Evolutionary conservation across 2,113 vertebrate genomes (phyloP).

Genomic region (Excalfactoria chinensis): DNA sequence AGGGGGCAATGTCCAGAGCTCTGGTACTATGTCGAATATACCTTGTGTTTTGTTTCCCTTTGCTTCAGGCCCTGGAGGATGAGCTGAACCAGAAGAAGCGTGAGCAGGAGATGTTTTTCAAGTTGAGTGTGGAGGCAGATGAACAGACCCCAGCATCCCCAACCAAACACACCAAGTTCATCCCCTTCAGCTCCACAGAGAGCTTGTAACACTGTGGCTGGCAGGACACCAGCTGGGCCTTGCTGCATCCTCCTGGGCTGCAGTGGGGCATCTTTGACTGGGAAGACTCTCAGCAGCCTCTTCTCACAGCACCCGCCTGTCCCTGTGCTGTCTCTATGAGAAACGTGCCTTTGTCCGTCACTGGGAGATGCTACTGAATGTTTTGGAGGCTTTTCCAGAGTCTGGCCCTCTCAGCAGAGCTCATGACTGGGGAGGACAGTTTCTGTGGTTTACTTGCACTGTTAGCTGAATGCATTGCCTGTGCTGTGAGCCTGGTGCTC

Average conservation of each 20-base stretch:
- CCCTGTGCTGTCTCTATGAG: neutral
- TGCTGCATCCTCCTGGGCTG: constrained; percentile 29
- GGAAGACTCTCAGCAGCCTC: neutral
- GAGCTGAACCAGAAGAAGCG: constrained; percentile 88
- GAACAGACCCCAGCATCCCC: constrained; percentile 80
- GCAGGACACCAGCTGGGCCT: neutral
- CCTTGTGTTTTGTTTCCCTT: neutral
- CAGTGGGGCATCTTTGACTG: neutral
- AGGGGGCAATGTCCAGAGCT: neutral
- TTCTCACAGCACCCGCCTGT: neutral
- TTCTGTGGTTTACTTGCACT: neutral
- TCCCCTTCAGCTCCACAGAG: constrained; percentile 84
- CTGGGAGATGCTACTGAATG: neutral
- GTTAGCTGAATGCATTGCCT: neutral
- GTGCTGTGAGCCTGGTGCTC: neutral
- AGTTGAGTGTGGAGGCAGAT: constrained; percentile 77
- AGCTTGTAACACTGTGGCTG: constrained; percentile 49
- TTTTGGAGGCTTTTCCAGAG: neutral
- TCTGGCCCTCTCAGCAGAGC: neutral
- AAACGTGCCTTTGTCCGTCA: neutral
- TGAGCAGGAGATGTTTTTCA: constrained; percentile 95
- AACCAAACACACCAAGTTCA: constrained; percentile 86
- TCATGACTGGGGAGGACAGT: neutral
- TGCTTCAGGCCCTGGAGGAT: constrained; percentile 88
- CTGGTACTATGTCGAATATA: neutral